Evolutionary conservation across 2,113 vertebrate genomes (phyloP).

Genomic region (Eretmochelys imbricata): DNA sequence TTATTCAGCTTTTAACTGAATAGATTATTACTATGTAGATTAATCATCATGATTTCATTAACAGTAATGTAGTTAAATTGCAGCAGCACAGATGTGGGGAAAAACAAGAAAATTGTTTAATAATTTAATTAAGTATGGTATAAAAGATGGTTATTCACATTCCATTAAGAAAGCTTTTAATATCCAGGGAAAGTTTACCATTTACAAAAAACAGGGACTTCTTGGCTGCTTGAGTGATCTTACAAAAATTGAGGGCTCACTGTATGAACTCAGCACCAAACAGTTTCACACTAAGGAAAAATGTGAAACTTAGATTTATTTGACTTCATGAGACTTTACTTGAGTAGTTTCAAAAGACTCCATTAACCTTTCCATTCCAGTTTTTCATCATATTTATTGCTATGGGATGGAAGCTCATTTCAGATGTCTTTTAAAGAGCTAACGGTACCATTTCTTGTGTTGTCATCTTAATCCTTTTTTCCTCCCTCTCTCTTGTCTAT

Average conservation of each 20-base stretch:
- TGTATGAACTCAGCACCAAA: not conserved
- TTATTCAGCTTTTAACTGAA: not conserved
- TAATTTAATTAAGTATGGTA: not conserved
- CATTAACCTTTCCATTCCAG: not conserved
- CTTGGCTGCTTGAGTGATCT: not conserved
- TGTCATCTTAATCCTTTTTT: not conserved
- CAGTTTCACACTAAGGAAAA: not conserved
- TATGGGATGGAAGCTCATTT: not conserved
- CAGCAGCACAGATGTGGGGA: accelerated
- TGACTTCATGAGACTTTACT: not conserved
- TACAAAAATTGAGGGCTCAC: not conserved
- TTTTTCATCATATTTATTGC: not conserved
- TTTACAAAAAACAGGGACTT: not conserved
- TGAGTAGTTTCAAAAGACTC: not conserved
- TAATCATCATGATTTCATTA: not conserved
- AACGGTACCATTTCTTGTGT: accelerated
- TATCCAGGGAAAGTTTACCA: not conserved
- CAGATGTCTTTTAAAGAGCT: not conserved
- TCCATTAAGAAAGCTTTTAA: not conserved
- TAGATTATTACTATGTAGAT: accelerated
- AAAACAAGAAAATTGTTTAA: not conserved
- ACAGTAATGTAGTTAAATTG: not conserved
- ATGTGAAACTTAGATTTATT: not conserved
- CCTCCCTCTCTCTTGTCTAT: not conserved
- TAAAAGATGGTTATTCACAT: not conserved